Evolutionary conservation across 2,113 vertebrate genomes (phyloP).

Genomic region (Nothoprocta perdicaria): DNA sequence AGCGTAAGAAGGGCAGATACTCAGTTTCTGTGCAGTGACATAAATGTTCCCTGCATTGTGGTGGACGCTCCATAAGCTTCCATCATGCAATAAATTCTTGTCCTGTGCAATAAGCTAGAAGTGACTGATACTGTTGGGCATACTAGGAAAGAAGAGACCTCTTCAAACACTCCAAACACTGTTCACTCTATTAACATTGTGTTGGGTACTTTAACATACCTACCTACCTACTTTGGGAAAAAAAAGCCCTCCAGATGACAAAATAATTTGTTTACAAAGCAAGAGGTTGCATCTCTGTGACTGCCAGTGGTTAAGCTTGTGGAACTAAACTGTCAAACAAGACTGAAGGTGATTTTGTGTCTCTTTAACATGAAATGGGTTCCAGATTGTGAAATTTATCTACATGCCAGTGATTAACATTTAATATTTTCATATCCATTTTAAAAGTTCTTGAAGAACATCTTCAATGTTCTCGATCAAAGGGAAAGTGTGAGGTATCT

Average conservation of each 20-base stretch:
- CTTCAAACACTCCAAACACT: neutral
- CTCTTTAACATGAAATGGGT: neutral
- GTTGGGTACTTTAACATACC: conserved; percentile 25
- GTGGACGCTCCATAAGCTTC: neutral
- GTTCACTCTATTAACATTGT: conserved; percentile 2
- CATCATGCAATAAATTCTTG: accelerated
- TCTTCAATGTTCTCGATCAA: neutral
- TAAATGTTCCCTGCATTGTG: neutral
- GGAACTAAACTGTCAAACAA: neutral
- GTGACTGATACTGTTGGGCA: neutral
- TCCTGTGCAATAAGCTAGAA: accelerated
- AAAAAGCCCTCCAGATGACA: neutral
- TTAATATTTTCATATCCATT: neutral
- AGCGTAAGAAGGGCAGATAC: neutral
- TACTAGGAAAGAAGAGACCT: neutral
- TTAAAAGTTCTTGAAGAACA: neutral
- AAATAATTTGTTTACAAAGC: neutral
- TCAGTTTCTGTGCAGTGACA: neutral
- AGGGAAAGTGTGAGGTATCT: neutral
- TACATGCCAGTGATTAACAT: neutral
- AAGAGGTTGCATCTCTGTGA: neutral
- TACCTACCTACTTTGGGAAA: neutral
- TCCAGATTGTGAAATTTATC: neutral
- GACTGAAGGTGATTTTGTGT: neutral
- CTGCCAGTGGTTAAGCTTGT: neutral